Evolutionary conservation across 1,140 invertebrate genomes (phyloP), one percentile per base, ranked within the genome.

Genomic region (Hormaphis cornu): DNA sequence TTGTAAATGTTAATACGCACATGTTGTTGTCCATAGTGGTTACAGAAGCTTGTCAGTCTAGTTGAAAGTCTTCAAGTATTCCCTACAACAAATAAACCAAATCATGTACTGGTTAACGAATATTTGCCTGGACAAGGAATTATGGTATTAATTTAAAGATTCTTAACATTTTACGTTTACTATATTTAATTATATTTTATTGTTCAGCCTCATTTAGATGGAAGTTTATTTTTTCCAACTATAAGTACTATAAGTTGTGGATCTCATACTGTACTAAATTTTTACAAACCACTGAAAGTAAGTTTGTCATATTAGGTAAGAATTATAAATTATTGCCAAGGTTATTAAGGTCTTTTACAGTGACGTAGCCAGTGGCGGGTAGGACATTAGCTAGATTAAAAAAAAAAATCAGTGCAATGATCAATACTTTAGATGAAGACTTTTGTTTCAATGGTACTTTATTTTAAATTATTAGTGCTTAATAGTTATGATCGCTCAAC

Each of bases 41-140:
- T 98, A 3, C 78, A 87, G 72, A 79, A 74, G 9, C 90, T 87
- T 74, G 80, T 91, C 20, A 79, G 89, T n/a, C 88, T 84, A 81
- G 85, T 98, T 42, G 80, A 83, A 71, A 75, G 79, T 10, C 76
- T 94, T 6, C 81, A 86, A 59, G 74, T 93, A 35, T 97, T 97
- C 82, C 83, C 83, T 40, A 82, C 82, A 3, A 85, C 85, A 72
- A 86, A 86, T 74, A 71, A 73, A 35, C 89, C 94, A 16, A 99
- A 98, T 79, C 95, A 98, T 83, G 88, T 98, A 5, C 79, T 99
- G 26, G 87, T 98, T 1, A 99, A 99, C 81, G 96, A 98, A 80
- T 98, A 98, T 82, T 78, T 86, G 72, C 81, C 93, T 22, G 91
- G 90, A 0, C 94, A 98, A 81, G 95, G 93, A 28, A 96, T 96